Evolutionary conservation across 2,113 vertebrate genomes (phyloP).

Genomic region (Apistogramma diplotaenia): DNA sequence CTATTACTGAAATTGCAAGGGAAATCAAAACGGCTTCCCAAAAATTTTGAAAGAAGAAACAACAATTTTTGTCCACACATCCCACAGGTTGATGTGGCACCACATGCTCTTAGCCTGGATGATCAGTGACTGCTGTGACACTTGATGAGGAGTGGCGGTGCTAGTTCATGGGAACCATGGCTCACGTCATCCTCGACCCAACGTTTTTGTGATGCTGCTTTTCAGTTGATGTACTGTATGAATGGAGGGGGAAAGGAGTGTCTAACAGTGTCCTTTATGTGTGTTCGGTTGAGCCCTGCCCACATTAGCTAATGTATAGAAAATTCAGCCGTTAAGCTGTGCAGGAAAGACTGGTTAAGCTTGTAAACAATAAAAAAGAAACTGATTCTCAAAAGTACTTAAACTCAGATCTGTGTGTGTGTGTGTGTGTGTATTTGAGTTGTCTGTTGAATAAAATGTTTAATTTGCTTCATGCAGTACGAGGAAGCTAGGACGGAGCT

Average conservation of each 20-base stretch:
- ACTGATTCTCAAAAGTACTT: not conserved
- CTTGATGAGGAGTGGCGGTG: constrained; percentile 1
- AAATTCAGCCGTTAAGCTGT: not conserved
- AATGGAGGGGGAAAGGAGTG: not conserved
- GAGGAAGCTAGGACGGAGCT: constrained; percentile 87
- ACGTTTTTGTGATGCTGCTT: not conserved
- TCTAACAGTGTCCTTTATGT: not conserved
- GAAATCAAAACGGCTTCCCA: not conserved
- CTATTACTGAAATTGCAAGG: not conserved
- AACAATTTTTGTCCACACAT: not conserved
- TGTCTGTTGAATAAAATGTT: not conserved
- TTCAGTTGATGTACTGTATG: constrained; percentile 4
- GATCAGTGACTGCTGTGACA: not conserved
- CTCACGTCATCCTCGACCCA: constrained; percentile 15
- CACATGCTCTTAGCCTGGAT: not conserved
- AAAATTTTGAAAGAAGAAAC: not conserved
- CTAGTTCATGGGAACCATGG: not conserved
- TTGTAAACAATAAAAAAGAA: not conserved
- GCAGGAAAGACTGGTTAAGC: not conserved
- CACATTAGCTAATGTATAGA: not conserved
- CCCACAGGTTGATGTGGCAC: not conserved
- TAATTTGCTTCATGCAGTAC: constrained; percentile 68
- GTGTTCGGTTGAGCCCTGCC: not conserved
- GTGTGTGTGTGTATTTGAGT: not conserved
- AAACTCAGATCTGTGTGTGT: not conserved